Percentiles rank a stretch among this genome's conserved stretches.
phyloP scores from a whole-genome alignment of 2,888 invertebrate species.

The Neocrepidodera transversa region DNA sequence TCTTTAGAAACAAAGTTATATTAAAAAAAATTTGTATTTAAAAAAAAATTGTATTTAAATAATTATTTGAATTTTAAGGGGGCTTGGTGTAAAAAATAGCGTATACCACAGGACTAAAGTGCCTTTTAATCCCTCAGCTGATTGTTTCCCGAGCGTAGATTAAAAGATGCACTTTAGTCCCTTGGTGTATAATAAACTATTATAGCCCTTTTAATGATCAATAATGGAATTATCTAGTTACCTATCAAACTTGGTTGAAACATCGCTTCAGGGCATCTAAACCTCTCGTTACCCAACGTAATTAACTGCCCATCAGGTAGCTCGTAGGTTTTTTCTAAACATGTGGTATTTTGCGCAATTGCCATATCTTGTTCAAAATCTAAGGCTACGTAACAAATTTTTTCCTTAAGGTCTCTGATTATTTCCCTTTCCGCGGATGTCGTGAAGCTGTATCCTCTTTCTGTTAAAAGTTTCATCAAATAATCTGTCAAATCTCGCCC shows the following conservation, averaged over 20 bases:
- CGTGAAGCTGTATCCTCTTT: slow-evolving; percentile 59
- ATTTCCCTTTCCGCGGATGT: slow-evolving; percentile 59
- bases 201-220: too few species aligned
- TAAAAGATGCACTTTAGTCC: too few species aligned
- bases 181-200: too few species aligned
- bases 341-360: slow-evolving; percentile 70
- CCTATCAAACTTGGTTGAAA: slow-evolving; percentile 65
- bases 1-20: too few species aligned
- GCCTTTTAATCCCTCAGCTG: too few species aligned
- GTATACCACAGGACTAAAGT: too few species aligned
- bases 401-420: slow-evolving; percentile 67
- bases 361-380: slow-evolving; percentile 63
- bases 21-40: too few species aligned
- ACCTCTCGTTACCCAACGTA: slow-evolving; percentile 71
- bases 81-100: too few species aligned
- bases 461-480: slow-evolving; percentile 59
- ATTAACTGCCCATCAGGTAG: slow-evolving; percentile 59
- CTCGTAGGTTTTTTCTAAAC: slow-evolving; percentile 70
- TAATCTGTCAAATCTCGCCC: slow-evolving; percentile 60
- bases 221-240: too few species aligned
- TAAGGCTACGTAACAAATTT: slow-evolving; percentile 75
- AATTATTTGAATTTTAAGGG: too few species aligned
- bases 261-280: slow-evolving; percentile 70
- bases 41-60: too few species aligned
- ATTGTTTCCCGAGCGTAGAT: too few species aligned